Conservation (phyloP, 1,140 invertebrate species). For the Diachasmimorpha longicaudata region DNA sequence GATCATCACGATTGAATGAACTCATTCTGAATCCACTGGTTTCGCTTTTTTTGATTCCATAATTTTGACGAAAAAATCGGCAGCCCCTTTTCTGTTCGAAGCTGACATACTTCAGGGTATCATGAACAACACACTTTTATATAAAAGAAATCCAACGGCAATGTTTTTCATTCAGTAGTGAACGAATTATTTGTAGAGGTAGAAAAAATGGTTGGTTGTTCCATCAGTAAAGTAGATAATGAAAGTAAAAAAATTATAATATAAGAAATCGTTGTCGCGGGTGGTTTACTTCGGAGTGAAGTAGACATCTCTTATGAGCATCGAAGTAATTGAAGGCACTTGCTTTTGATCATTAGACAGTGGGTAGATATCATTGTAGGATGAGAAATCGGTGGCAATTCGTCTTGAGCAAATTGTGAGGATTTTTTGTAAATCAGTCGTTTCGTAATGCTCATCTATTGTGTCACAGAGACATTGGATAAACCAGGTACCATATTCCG, state of each 20-base stretch:
- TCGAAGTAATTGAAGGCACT: constrained; percentile 72
- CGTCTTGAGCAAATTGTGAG: constrained; percentile 70
- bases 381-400: constrained; percentile 70
- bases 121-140: no score
- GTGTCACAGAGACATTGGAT: constrained; percentile 70
- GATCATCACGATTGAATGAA: no score
- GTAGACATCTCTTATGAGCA: constrained; percentile 70
- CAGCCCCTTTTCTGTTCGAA: no score
- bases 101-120: no score
- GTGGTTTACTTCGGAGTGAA: constrained; percentile 37
- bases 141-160: not conserved
- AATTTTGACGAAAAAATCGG: no score
- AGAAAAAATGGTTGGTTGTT: not conserved
- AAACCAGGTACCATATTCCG: constrained; percentile 73
- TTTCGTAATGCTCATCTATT: constrained; percentile 58
- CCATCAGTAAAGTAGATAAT: no score
- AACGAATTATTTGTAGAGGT: not conserved
- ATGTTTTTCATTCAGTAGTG: not conserved
- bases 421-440: constrained; percentile 68
- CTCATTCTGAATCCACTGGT: no score
- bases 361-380: constrained; percentile 60
- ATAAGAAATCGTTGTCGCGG: not conserved
- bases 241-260: not conserved
- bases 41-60: no score
- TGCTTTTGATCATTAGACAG: constrained; percentile 71